Evolutionary conservation across 2,888 invertebrate genomes (phyloP).

Genomic region (Tachina grossa): DNA sequence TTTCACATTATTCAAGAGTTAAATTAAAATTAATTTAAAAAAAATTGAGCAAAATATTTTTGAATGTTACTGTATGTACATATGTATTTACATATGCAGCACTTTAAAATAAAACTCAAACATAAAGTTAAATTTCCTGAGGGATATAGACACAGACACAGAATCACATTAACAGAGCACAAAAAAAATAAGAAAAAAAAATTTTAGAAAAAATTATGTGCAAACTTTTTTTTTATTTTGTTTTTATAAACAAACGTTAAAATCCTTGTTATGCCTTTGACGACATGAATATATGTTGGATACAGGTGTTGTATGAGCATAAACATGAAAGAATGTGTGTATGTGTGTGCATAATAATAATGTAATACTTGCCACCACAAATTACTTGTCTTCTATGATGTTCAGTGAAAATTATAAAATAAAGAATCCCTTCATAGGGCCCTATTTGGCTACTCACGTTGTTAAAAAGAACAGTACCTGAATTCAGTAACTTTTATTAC

Average conservation of each 20-base stretch:
- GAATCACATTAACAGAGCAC: not conserved
- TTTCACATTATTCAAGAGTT: too few species aligned
- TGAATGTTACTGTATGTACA: too few species aligned
- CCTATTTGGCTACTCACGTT: not conserved
- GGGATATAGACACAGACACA: slow-evolving; percentile 46
- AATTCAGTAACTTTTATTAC: too few species aligned
- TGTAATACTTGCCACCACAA: slow-evolving; percentile 46
- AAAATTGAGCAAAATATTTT: too few species aligned
- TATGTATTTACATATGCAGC: not conserved
- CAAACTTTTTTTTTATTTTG: slow-evolving; percentile 5
- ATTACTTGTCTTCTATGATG: slow-evolving; percentile 41
- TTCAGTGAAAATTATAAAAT: not conserved
- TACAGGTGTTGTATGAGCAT: too few species aligned
- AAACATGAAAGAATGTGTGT: not conserved
- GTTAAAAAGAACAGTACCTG: too few species aligned
- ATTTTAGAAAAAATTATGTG: slow-evolving; percentile 32
- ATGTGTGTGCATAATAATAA: slow-evolving; percentile 13
- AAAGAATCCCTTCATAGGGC: not conserved
- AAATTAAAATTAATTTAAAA: too few species aligned
- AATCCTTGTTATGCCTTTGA: slow-evolving; percentile 57
- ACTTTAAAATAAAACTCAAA: slow-evolving; percentile 54
- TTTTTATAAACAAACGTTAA: slow-evolving; percentile 61
- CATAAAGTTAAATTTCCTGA: slow-evolving; percentile 63
- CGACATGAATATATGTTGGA: slow-evolving; percentile 17
- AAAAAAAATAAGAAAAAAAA: not conserved